A percentile compares a stretch with the other conserved stretches of the same genome.
phyloP scores from a whole-genome alignment of 2,113 vertebrate species.

The Mastomys natalensis region DNA sequence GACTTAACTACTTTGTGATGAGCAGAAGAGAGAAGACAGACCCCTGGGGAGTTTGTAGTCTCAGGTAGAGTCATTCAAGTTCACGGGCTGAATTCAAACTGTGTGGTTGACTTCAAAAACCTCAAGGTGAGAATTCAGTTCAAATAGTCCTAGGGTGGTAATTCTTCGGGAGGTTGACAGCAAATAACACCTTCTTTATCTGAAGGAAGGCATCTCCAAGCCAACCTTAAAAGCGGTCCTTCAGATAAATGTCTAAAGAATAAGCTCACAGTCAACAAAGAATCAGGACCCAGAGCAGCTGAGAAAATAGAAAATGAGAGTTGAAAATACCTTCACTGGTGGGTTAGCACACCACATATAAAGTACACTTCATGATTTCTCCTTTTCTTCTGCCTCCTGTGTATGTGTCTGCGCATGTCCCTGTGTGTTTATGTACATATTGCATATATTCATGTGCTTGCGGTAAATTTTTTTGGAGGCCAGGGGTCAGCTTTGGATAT shows the following conservation, averaged over 20 bases:
- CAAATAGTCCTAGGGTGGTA: not conserved
- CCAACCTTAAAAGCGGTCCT: not conserved
- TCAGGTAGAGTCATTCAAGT: slow-evolving; percentile 21
- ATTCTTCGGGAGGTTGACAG: not conserved
- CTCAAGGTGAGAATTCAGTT: slow-evolving; percentile 25
- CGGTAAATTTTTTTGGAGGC: not conserved
- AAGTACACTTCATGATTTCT: not conserved
- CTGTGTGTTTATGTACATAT: not conserved
- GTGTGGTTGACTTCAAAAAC: slow-evolving; percentile 30
- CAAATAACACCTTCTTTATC: not conserved
- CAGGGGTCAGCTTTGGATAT: not conserved
- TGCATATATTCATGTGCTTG: not conserved
- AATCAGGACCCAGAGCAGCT: not conserved
- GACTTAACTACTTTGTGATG: not conserved
- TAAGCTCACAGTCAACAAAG: not conserved
- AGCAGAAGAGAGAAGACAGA: not conserved
- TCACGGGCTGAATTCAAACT: slow-evolving; percentile 55
- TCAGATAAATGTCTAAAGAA: not conserved
- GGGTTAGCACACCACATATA: not conserved
- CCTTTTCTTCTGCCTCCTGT: not conserved
- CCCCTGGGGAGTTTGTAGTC: not conserved
- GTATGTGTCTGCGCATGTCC: not conserved
- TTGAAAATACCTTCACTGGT: not conserved
- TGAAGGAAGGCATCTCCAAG: slow-evolving; percentile 30
- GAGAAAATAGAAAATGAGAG: not conserved